These are phyloP conservation scores for Drosophila kurseongensis DNA, from an alignment of 1,140 invertebrate species.

Conservation along the genomic window DNA sequence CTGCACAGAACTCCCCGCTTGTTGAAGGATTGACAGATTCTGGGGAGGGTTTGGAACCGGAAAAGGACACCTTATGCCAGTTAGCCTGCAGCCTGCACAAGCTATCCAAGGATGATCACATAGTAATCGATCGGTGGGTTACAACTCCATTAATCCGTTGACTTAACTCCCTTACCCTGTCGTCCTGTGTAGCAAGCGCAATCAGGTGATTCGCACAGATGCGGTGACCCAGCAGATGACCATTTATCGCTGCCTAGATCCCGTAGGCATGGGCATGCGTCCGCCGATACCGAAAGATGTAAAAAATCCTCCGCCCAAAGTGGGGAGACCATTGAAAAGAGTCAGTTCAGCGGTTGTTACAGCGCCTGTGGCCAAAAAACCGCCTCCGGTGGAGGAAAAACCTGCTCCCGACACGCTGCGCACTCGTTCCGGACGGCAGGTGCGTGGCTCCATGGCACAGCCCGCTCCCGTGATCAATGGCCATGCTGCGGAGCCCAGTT, in stretches of 20 bases:
- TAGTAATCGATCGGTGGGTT: constrained; percentile 75
- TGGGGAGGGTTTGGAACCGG: background rate
- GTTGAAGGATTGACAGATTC: background rate
- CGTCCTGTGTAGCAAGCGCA: constrained; percentile 54
- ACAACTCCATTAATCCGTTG: background rate
- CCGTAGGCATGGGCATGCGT: constrained; percentile 64
- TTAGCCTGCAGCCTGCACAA: constrained; percentile 71
- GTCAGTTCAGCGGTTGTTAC: background rate
- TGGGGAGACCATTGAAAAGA: constrained; percentile 35
- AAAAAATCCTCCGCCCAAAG: constrained; percentile 18
- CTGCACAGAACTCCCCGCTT: background rate
- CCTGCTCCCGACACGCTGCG: constrained; percentile 25
- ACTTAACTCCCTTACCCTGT: background rate
- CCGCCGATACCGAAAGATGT: background rate
- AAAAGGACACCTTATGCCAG: constrained; percentile 61
- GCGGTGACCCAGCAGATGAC: constrained; percentile 68
- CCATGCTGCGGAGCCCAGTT: constrained; percentile 17
- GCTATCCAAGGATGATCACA: constrained; percentile 67
- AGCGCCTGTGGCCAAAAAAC: background rate
- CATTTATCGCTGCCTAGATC: constrained; percentile 72
- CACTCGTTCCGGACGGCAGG: constrained; percentile 60
- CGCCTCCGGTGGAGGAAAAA: background rate
- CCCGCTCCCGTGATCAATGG: constrained; percentile 2
- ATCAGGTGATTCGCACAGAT: constrained; percentile 70
- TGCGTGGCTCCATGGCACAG: constrained; percentile 51